Base-by-base conservation (phyloP, 1,140 invertebrate species). In the Zaprionus taronus region DNA sequence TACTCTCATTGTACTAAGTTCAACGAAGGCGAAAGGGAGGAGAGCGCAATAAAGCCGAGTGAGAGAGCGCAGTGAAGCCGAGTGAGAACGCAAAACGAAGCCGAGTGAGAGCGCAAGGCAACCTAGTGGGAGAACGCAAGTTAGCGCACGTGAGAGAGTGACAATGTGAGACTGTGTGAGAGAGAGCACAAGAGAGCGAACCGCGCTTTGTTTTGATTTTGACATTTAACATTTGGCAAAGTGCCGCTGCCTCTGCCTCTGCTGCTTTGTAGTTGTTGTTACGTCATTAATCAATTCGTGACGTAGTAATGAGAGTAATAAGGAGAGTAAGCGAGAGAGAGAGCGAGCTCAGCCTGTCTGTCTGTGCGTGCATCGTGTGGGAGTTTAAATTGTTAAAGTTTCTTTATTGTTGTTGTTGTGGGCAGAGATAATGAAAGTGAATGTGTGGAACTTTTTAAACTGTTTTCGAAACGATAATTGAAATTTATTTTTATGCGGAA, bases 341-440 rank as follows among this genome's bases (percentile, higher is more conserved):
- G n/a, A 24, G 38, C 12, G 6, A 22, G 47, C 28, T 49, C 1
- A 9, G 44, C 44, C 31, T 9, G 31, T 2, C 31, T 34, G 31
- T 34, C 31, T 49, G 47, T 51, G 47, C 20, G 47, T 51, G 20
- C 47, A 4, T 51, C 26, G 57, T 31, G 44, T 60, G 49, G 20
- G 55, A 53, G 67, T 9, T 44, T 9, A 47, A 66, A 47, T 47
- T 62, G 55, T 41, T 55, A 66, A 72, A 76, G 44, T 65, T 77
- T 56, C 20, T 6, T 17, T 7, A 7, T 28, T 11, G 9, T 34
- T 34, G 31, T 51, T 47, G 41, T 17, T 51, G 47, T 31, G 34
- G 17, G 5, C 4, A 53, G 55, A 53, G 55, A 68, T 64, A 72
- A 76, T 72, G 68, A 72, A 76, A 71, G 41, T 65, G 68, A 76